Conservation (phyloP, 2,113 vertebrate species). For the Callochromis pleurospilus region DNA sequence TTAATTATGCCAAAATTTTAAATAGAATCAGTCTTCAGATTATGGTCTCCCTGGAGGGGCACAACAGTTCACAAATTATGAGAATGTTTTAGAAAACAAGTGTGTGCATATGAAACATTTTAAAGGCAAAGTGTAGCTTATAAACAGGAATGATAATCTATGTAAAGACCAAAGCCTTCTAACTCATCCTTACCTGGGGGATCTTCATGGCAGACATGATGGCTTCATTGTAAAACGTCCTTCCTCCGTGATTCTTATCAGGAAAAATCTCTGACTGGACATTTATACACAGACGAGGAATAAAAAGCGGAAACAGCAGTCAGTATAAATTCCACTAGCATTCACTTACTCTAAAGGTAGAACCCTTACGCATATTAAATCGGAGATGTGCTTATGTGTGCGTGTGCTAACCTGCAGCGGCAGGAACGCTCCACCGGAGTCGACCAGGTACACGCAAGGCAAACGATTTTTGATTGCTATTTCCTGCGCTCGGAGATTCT, state of each 20-base stretch:
- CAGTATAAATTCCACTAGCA: not conserved
- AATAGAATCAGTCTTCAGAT: not conserved
- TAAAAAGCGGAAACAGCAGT: not conserved
- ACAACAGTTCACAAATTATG: not conserved
- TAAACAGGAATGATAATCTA: not conserved
- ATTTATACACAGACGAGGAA: not conserved
- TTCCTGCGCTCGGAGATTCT: conserved; percentile 80
- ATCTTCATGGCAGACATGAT: conserved; percentile 83
- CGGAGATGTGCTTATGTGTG: not conserved
- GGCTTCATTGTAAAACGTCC: conserved; percentile 81
- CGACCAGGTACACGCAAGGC: conserved; percentile 76
- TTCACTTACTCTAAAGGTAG: not conserved
- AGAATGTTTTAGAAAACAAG: not conserved
- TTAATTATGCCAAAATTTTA: not conserved
- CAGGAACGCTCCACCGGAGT: conserved; percentile 82
- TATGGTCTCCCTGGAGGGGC: not conserved
- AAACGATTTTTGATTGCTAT: conserved; percentile 80
- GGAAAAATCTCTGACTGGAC: conserved; percentile 83
- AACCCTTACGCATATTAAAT: not conserved
- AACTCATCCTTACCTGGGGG: conserved; percentile 73
- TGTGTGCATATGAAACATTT: not conserved
- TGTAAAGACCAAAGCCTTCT: not conserved
- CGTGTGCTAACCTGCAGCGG: conserved; percentile 75
- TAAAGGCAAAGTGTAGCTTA: not conserved
- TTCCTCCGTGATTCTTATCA: conserved; percentile 82